phyloP scores from a whole-genome alignment of 2,113 vertebrate genomes.

The Zosterops pallidus region DNA sequence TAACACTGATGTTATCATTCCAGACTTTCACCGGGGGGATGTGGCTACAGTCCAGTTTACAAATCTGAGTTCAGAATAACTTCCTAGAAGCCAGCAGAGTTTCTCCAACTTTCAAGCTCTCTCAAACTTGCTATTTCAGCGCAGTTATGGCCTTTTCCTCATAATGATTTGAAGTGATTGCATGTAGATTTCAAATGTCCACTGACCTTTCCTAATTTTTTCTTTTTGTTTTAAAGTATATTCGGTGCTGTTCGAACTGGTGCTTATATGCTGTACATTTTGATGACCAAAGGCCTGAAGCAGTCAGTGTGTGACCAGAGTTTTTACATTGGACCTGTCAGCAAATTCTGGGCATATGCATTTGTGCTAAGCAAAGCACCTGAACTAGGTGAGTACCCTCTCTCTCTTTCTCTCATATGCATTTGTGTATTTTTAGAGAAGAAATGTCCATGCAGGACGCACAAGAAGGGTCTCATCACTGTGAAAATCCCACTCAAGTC shows the following conservation, averaged over 20 bases:
- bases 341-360: slow-evolving; percentile 99
- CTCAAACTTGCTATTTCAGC: background rate
- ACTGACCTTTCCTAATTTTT: slow-evolving; percentile 59
- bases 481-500: background rate
- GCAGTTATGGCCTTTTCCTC: background rate
- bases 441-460: background rate
- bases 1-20: accelerated
- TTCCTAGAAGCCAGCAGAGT: background rate
- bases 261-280: slow-evolving; percentile 95
- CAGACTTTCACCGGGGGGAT: background rate
- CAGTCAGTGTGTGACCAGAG: slow-evolving; percentile 98
- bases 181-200: background rate
- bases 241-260: slow-evolving; percentile 97
- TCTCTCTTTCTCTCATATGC: background rate
- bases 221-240: slow-evolving; percentile 82
- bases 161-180: background rate
- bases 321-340: slow-evolving; percentile 99
- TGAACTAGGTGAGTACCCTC: slow-evolving; percentile 90
- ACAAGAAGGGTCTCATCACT: background rate
- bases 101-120: background rate
- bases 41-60: background rate
- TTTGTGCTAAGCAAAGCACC: slow-evolving; percentile 99
- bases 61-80: background rate
- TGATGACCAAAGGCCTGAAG: slow-evolving; percentile 98
- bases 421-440: background rate